Evolutionary conservation across 2,113 vertebrate genomes (phyloP).

Genomic region (Erinaceus europaeus): DNA sequence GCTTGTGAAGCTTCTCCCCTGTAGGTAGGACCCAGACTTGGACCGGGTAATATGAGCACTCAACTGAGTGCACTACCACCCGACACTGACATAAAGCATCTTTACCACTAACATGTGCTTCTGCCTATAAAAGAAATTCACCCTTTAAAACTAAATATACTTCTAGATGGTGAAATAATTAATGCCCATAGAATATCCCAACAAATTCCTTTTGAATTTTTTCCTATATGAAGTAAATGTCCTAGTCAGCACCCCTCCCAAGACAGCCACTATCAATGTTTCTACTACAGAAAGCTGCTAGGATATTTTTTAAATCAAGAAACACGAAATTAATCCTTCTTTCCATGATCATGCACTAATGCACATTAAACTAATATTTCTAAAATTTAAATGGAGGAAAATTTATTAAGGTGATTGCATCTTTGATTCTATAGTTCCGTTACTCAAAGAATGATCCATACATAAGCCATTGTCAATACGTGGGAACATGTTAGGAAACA

Average conservation of each 20-base stretch:
- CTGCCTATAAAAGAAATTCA: background rate
- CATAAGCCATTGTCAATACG: background rate
- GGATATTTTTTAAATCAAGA: background rate
- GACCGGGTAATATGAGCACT: too few relatives aligned
- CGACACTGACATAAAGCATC: background rate
- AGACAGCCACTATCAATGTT: background rate
- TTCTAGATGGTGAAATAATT: background rate
- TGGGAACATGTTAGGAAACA: background rate
- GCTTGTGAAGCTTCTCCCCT: too few relatives aligned
- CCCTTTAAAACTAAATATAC: background rate
- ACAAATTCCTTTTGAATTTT: background rate
- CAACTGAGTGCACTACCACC: too few relatives aligned
- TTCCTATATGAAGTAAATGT: background rate
- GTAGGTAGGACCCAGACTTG: too few relatives aligned
- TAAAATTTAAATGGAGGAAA: conserved; percentile 27
- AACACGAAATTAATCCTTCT: background rate
- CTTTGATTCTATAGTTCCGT: background rate
- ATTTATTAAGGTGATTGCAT: background rate
- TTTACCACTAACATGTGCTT: background rate
- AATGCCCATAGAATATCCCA: background rate
- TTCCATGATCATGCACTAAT: background rate
- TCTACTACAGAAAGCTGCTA: background rate
- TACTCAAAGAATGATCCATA: background rate
- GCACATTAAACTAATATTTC: background rate
- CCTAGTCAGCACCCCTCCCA: background rate